These are phyloP conservation scores for Orchestia grillus DNA, from an alignment of 1,140 invertebrate genomes.

Conservation along the genomic window DNA sequence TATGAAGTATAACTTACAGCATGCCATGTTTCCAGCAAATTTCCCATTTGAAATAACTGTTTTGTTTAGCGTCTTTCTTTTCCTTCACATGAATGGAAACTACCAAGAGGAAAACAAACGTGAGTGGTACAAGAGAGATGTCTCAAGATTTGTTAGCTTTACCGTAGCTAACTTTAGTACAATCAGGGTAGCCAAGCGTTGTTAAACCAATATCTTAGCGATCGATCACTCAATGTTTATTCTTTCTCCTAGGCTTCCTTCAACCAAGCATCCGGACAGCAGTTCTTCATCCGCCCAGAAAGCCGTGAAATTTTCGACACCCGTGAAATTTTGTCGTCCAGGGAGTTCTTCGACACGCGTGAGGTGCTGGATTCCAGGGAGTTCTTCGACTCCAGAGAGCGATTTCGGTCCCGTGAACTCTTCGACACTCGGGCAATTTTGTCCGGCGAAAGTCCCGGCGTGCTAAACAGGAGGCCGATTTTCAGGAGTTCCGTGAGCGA, in stretches of 20 bases:
- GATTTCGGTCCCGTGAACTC: not conserved
- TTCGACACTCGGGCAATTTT: not conserved
- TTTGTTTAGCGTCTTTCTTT: no score
- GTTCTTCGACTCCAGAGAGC: not conserved
- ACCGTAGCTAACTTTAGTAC: no score
- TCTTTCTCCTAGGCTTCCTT: not conserved
- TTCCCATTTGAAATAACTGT: no score
- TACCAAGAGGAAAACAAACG: no score
- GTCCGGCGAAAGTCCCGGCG: not conserved
- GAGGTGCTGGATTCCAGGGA: not conserved
- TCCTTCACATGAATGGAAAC: no score
- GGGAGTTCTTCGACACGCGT: conserved; percentile 36
- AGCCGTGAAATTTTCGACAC: conserved; percentile 16
- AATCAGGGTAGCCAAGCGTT: no score
- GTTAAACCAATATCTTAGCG: no score
- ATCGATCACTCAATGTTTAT: not conserved
- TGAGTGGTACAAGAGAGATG: no score
- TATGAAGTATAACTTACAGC: no score
- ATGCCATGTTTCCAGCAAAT: no score
- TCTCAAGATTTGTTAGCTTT: no score
- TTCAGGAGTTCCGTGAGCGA: not conserved
- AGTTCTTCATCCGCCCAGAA: conserved; percentile 18
- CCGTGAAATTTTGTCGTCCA: not conserved
- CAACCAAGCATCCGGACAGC: not conserved
- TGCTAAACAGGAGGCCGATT: not conserved